Conservation (phyloP, 2,113 vertebrate genomes). For the Solea senegalensis region DNA sequence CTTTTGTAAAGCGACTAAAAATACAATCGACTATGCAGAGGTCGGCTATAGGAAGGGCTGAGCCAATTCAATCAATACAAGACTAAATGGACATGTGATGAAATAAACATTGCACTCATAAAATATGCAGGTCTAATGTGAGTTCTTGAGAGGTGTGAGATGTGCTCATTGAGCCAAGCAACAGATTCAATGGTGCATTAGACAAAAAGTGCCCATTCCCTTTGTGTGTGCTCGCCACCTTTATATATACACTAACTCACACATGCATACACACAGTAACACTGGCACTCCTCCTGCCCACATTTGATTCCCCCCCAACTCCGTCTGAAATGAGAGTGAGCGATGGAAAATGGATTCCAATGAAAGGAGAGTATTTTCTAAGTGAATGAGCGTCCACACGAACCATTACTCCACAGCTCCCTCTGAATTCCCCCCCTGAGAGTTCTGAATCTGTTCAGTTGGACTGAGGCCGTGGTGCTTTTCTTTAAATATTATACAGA, state of each 20-base stretch:
- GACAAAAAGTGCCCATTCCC: conserved; percentile 22
- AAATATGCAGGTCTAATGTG: conserved; percentile 51
- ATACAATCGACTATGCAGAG: no score
- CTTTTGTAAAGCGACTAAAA: no score
- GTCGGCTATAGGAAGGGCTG: neutral
- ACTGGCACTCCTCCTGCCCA: no score
- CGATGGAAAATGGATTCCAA: conserved; percentile 16
- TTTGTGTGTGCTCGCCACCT: conserved; percentile 2
- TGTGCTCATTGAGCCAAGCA: neutral
- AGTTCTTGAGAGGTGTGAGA: conserved; percentile 29
- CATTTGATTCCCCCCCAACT: conserved; percentile 3
- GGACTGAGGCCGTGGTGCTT: conserved; percentile 17
- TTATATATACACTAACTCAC: neutral
- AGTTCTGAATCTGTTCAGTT: conserved; percentile 18
- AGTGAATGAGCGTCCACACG: conserved; percentile 18
- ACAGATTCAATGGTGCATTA: conserved; percentile 10
- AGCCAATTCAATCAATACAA: neutral
- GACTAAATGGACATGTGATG: conserved; percentile 17
- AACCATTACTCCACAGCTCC: conserved; percentile 16
- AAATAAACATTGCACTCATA: conserved; percentile 53
- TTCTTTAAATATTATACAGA: conserved; percentile 33
- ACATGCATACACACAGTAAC: neutral
- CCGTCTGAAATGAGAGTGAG: conserved; percentile 18
- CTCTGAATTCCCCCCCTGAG: conserved; percentile 8
- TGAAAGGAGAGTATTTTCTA: conserved; percentile 16